A percentile compares a stretch with the other conserved stretches of the same genome.
Evolutionary conservation across 2,888 invertebrate genomes (phyloP).

Genomic region (Folsomia manolachei): DNA sequence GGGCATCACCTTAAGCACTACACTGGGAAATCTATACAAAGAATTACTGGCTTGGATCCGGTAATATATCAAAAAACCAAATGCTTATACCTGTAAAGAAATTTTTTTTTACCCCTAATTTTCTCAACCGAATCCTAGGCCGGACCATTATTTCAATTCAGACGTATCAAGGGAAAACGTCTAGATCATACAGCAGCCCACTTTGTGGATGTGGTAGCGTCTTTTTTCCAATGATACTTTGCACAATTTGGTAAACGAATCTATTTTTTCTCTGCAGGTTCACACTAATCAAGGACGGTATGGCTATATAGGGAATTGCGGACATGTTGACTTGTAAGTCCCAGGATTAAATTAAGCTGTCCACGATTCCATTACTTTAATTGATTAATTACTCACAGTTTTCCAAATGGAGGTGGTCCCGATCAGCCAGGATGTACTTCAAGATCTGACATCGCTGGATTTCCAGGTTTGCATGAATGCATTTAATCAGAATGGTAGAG

Average conservation of each 20-base stretch:
- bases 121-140: too few species aligned
- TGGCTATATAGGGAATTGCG: constrained; percentile 27
- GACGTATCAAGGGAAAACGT: constrained; percentile 34
- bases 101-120: too few species aligned
- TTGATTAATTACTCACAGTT: constrained; percentile 23
- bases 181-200: constrained; percentile 40
- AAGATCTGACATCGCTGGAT: constrained; percentile 37
- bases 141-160: constrained; percentile 28
- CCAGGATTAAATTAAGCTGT: constrained; percentile 2
- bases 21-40: constrained; percentile 38
- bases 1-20: constrained; percentile 39
- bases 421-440: constrained; percentile 23
- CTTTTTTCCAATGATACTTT: background rate
- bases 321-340: constrained; percentile 41
- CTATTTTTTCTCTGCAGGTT: too few species aligned
- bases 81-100: background rate
- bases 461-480: constrained; percentile 24
- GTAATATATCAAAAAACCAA: background rate
- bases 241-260: background rate
- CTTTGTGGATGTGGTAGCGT: constrained; percentile 30
- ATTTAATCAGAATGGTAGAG: background rate
- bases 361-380: background rate
- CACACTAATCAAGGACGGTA: constrained; percentile 40
- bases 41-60: constrained; percentile 41
- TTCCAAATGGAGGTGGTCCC: constrained; percentile 39